phyloP scores from a whole-genome alignment of 2,113 vertebrate genomes.

The Datnioides undecimradiatus region DNA sequence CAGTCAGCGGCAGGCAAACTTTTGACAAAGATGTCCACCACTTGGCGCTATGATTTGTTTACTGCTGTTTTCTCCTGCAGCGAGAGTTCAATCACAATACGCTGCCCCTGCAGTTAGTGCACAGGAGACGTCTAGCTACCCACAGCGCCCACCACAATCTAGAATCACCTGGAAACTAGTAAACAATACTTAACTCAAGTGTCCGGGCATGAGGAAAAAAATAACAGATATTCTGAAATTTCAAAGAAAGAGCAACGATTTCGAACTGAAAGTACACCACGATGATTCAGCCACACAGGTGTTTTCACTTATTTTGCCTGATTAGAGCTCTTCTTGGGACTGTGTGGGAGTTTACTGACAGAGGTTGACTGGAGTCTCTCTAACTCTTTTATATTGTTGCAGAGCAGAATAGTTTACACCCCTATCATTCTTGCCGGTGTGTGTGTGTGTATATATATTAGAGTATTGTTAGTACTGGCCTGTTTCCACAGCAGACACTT shows the following conservation, averaged over 20 bases:
- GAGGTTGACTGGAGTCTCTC: too few relatives aligned
- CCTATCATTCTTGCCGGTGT: neutral
- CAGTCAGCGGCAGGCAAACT: neutral
- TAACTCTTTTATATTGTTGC: neutral
- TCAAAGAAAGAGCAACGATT: neutral
- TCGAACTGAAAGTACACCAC: neutral
- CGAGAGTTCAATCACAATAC: neutral
- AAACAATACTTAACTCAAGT: neutral
- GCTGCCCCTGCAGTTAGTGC: neutral
- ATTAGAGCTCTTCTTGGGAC: neutral
- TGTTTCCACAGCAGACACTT: neutral
- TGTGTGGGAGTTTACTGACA: neutral
- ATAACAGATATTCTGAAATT: neutral
- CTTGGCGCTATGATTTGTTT: neutral
- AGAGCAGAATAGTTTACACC: neutral
- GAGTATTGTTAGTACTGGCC: neutral
- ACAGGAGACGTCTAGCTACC: neutral
- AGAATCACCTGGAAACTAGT: neutral
- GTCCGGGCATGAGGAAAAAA: neutral
- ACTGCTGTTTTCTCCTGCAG: neutral
- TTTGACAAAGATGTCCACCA: neutral
- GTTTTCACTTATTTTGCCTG: neutral
- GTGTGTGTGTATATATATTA: too few relatives aligned
- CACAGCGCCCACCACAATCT: neutral
- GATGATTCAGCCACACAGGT: neutral